Evolutionary conservation across 2,888 invertebrate species (phyloP), one percentile per base, ranked within the genome.

Genomic region (Nemapogon koenigi): DNA sequence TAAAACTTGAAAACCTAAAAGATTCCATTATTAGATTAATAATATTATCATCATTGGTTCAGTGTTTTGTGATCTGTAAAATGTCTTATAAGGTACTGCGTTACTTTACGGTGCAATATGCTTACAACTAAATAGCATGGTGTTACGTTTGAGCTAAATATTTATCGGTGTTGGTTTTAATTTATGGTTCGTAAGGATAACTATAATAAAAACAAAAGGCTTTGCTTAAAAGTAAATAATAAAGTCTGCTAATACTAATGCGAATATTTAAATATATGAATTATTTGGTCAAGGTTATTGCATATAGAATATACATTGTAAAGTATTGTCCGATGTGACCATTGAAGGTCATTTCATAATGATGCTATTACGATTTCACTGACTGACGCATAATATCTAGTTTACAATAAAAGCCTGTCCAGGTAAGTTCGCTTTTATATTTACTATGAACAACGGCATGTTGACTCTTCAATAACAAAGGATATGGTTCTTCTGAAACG

Each of bases 401-500:
- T 33, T 7, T 14, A 33, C 33, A 33, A 18, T 33, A 19, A 33
- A 33, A 33, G 13, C 7, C 18, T 19, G 33, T 11, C n/a, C 19
- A 65, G 76, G 76, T 78, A 70, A 78, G 76, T 71, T 4, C 3
- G 19, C 33, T 33, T 31, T 16, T 19, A 33, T 28, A 28, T 4
- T 3, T 33, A 33, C 19, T 33, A 33, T 31, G 16, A 11, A 19
- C 18, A 11, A 19, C 18, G 14, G 33, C 33, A 33, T 33, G 33
- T n/a, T 31, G 8, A 14, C 31, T 46, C 42, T 49, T 43, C 41
- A 47, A 56, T 65, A 68, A 69, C 55, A 53, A 16, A 28, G 49
- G 73, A 72, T 65, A 62, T 62, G 75, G 76, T 58, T 50, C 61
- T 57, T 55, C 60, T 46, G 50, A n/a, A 49, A 59, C 49, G 49